Conservation (phyloP, 2,797 vertebrate genomes). For the Falco rusticolus region DNA sequence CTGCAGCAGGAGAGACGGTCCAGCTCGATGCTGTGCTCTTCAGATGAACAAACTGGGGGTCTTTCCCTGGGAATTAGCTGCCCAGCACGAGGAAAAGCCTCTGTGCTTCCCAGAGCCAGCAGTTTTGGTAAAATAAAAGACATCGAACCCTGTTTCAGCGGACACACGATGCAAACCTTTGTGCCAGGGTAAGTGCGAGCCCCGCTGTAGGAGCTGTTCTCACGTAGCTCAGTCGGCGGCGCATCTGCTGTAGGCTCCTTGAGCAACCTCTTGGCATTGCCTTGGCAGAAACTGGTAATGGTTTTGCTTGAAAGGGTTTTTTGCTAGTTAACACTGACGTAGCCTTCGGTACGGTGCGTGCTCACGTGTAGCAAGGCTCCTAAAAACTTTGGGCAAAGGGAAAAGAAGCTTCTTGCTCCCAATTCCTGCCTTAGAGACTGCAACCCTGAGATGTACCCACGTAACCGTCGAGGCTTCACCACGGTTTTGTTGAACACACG, state of each 20-base stretch:
- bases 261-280: background rate
- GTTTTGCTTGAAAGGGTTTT: background rate
- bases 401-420: background rate
- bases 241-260: background rate
- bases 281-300: background rate
- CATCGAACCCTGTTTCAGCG: rapidly evolving
- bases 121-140: background rate
- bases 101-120: background rate
- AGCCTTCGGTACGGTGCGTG: rapidly evolving
- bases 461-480: rapidly evolving
- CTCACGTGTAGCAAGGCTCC: background rate
- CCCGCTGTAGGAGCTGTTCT: rapidly evolving
- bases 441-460: rapidly evolving
- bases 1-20: background rate
- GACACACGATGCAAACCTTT: background rate
- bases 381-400: background rate
- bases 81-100: background rate
- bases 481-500: rapidly evolving
- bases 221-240: background rate
- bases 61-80: background rate
- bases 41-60: background rate
- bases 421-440: background rate
- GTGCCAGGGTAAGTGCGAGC: background rate
- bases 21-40: background rate
- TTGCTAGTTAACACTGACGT: background rate